Percentiles rank a stretch among this genome's conserved stretches.
Evolutionary conservation across 1,140 invertebrate species (phyloP).

Genomic region (Leptoteleia sp.): DNA sequence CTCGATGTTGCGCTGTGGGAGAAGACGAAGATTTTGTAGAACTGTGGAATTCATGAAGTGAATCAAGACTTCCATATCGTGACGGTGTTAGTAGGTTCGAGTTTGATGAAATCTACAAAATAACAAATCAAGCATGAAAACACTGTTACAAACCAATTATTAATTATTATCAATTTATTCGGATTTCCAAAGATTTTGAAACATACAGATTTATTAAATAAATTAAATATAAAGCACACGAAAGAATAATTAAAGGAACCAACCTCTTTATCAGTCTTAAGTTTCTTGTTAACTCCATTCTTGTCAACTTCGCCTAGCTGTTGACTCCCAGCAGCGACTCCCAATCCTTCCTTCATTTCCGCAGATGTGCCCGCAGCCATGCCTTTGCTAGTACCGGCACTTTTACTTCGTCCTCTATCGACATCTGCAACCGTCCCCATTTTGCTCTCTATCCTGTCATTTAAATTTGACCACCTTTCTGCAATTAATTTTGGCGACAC

Average conservation of each 20-base stretch:
- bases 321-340: neutral
- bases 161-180: too few species aligned
- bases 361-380: constrained; percentile 50
- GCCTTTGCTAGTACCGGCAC: constrained; percentile 64
- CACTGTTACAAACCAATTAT: too few species aligned
- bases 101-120: constrained; percentile 48
- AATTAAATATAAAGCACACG: constrained; percentile 1
- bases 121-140: too few species aligned
- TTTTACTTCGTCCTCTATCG: constrained; percentile 31
- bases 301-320: constrained; percentile 56
- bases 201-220: neutral
- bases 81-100: constrained; percentile 63
- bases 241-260: constrained; percentile 16
- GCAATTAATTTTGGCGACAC: constrained; percentile 66
- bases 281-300: constrained; percentile 78
- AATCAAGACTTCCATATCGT: constrained; percentile 84
- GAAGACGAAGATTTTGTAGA: constrained; percentile 73
- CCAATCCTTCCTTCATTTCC: neutral
- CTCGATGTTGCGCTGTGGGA: constrained; percentile 72
- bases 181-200: too few species aligned
- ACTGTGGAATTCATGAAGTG: constrained; percentile 82
- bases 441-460: constrained; percentile 66
- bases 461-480: constrained; percentile 68
- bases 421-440: constrained; percentile 35
- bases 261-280: constrained; percentile 80